Evolutionary conservation across 2,113 vertebrate species (phyloP), one percentile per base, ranked within the genome.

Genomic region (Morone saxatilis): DNA sequence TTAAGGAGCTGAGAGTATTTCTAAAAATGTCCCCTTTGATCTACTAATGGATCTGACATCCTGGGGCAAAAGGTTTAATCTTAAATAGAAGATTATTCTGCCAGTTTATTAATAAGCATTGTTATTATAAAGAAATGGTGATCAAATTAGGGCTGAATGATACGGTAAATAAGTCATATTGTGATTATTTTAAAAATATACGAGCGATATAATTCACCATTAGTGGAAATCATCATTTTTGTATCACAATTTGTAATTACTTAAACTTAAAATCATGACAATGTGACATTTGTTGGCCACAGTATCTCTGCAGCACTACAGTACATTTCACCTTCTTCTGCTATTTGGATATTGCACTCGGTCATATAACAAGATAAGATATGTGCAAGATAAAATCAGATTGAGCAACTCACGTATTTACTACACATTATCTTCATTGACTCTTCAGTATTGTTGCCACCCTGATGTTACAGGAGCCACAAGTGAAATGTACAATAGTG

Each of bases 401-500:
- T 19, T 5, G 16, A 19, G 59, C 40, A 5, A 19, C 59, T 61
- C 3, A 31, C 2, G 14, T 13, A 40, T 51, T 43, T 38, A 38
- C n/a, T 31, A 43, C 31, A 11, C 20, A 5, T 19, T 16, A 1
- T 19, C 25, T 19, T 43, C 45, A 36, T 53, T 62, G 19, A 19
- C 4, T 20, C 17, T 54, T n/a, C 13, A 36, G 12, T 71, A 4
- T 65, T 54, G 6, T 40, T 50, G 8, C 11, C 22, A 31, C 4
- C 51, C 31, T 47, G 48, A 22, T 69, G 22, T 38, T 0, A 6
- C 36, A 10, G 22, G 19, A 36, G 31, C 71, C 60, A 53, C n/a
- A 5, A 69, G 40, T 81, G 2, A 71, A 81, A 62, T 53, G 12
- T 71, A 36, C 25, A 38, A 22, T 47, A 41, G 60, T 59, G 40